Percentiles rank a stretch among this genome's conserved stretches.
Evolutionary conservation across 2,113 vertebrate species (phyloP).

Genomic region (Nothocercus julius): DNA sequence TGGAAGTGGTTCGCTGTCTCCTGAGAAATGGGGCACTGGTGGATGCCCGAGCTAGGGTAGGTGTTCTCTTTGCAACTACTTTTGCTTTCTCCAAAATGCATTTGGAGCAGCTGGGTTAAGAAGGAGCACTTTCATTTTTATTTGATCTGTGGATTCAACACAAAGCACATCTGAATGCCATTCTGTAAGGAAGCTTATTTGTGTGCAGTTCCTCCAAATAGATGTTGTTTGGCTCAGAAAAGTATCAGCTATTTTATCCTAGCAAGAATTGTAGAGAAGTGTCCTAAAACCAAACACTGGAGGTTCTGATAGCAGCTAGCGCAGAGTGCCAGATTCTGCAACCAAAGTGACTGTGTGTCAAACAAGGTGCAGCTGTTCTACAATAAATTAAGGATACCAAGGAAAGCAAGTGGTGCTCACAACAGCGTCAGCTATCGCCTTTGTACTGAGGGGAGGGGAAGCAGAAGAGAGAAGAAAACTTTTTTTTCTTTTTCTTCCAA

Average conservation of each 20-base stretch:
- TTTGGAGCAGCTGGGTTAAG: neutral
- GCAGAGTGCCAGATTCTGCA: neutral
- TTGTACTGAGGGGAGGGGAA: neutral
- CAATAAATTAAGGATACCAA: neutral
- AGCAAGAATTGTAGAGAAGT: neutral
- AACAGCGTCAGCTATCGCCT: fast-evolving
- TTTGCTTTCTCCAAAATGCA: neutral
- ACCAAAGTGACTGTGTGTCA: neutral
- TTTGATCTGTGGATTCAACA: neutral
- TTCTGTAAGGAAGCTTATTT: neutral
- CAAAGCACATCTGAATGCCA: neutral
- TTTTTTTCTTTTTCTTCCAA: neutral
- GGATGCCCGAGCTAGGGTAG: slow-evolving; percentile 94
- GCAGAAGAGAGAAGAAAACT: too few relatives aligned
- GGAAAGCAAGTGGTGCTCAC: neutral
- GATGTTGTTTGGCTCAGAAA: neutral
- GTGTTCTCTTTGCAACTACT: slow-evolving; percentile 17
- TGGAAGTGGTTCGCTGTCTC: slow-evolving; percentile 96
- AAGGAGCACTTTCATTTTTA: neutral
- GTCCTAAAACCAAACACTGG: neutral
- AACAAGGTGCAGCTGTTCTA: neutral
- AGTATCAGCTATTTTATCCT: neutral
- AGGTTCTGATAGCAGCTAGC: neutral
- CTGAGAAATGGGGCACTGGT: slow-evolving; percentile 95
- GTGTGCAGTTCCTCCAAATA: neutral